Base-by-base conservation (phyloP, 1,140 invertebrate species). In the Rhagoletis zephyria region DNA sequence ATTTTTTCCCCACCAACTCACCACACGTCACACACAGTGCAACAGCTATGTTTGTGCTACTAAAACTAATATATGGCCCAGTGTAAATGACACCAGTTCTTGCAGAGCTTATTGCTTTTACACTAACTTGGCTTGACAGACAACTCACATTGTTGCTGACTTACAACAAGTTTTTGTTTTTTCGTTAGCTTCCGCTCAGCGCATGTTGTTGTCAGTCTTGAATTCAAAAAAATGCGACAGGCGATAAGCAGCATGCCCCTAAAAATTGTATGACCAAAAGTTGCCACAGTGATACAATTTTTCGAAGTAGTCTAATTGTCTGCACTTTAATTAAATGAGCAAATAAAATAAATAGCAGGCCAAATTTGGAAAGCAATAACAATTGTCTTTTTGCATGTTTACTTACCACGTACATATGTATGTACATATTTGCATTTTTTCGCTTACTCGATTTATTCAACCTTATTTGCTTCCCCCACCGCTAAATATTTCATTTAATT, bases 161-260 rank as follows among this genome's bases (percentile, higher is more conserved):
- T 81, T 81, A 81, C 74, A 56, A 81, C 74, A 56, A 81, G 48
- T 81, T 81, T 77, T 81, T 81, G n/a, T 30, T n/a, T 30, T 30
- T 30, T 30, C 30, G 30, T 30, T 10, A 51, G 48, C 74, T 81
- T 81, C 74, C 74, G 74, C 74, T 56, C 48, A 19, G 74, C 2
- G 45, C 45, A 16, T 12, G n/a, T 30, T 10, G 51, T 9, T 14
- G 30, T 30, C 30, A 30, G 30, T 48, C 5, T 5, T 81, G 4
- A 81, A 14, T 81, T 81, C 2, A 81, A 56, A 59, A 30, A 81
- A 48, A n/a, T n/a, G 19, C 74, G 45, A 56, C 74, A 81, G 51
- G 48, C 74, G 6, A 48, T 10, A 10, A 45, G n/a, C 30, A 30
- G 16, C 61, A 63, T 63, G n/a, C 61, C 12, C 9, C 12, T n/a